Evolutionary conservation across 2,888 invertebrate genomes (phyloP), one percentile per base, ranked within the genome.

Genomic region (Ethmia dodecea): DNA sequence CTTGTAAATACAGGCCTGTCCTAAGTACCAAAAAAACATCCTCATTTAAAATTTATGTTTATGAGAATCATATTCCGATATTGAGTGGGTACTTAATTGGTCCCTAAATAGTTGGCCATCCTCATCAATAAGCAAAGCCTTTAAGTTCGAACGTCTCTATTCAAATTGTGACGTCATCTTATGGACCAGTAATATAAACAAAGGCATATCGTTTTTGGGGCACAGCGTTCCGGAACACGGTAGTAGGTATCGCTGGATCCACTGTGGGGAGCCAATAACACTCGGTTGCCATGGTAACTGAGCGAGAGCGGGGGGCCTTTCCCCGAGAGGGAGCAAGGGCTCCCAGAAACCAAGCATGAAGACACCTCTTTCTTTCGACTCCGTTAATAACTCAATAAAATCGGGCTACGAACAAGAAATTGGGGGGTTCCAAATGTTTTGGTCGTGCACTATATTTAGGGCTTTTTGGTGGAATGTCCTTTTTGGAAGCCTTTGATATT

Each of bases 211-310:
- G 48, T 50, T 54, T 54, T 52, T 47, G 41, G 47, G 44, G 53
- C 43, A 51, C 49, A 49, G 49, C n/a, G 52, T 52, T 48, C 39
- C 40, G 42, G 43, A 51, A 46, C 45, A 48, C 50, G 49, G 52
- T 53, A 43, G 52, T 51, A 58, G 55, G 55, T 53, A 56, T 60
- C 51, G 55, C 55, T 53, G 65, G 59, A 61, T 63, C 62, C 63
- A 60, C 72, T 60, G 72, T 65, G 66, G 78, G 80, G 83, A 76
- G 79, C 74, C 75, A 78, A 78, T 74, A 83, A 70, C 73, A 81
- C 63, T 67, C 69, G 47, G 84, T 86, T 63, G 63, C 50, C 69
- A 80, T 83, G 67, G 61, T 61, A 69, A 84, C 83, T 38, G 53
- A 55, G 55, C 65, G 58, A 57, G 56, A 57, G 66, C 73, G 71